Percentiles rank a stretch among this genome's conserved stretches.
Conservation (phyloP, 2,797 vertebrate species). For the Lagodon rhomboides region DNA sequence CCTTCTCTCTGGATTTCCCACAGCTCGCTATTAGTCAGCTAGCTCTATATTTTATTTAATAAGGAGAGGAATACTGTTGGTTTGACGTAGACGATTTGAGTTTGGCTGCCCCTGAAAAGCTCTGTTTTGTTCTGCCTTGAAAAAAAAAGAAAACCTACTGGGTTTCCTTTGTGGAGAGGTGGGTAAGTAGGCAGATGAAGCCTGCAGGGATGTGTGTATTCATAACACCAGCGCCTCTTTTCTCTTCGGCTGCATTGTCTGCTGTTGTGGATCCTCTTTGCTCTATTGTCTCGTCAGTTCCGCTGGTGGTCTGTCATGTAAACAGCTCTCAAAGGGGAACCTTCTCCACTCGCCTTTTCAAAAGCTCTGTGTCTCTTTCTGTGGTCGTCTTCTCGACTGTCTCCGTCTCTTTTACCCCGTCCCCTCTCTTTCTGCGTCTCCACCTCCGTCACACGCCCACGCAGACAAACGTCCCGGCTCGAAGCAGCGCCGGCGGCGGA, state of each 20-base stretch:
- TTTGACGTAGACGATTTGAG: constrained; percentile 11
- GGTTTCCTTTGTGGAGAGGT: constrained; percentile 50
- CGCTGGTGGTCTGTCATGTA: constrained; percentile 74
- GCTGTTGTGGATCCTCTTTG: constrained; percentile 65
- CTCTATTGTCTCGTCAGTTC: constrained; percentile 69
- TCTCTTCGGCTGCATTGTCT: constrained; percentile 55
- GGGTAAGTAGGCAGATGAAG: constrained; percentile 39
- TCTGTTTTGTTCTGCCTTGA: constrained; percentile 32
- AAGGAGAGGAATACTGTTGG: constrained; percentile 37
- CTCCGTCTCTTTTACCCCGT: constrained; percentile 4
- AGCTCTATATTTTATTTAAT: not conserved
- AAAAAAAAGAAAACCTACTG: constrained; percentile 46
- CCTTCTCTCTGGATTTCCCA: constrained; percentile 23
- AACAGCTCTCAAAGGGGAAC: constrained; percentile 64
- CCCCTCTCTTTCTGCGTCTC: constrained; percentile 24
- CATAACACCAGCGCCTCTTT: constrained; percentile 55
- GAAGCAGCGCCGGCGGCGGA: constrained; percentile 15
- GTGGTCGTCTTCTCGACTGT: constrained; percentile 38
- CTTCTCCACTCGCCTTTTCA: constrained; percentile 58
- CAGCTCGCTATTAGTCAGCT: constrained; percentile 20
- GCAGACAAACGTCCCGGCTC: constrained; percentile 25
- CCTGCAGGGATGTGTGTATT: constrained; percentile 63
- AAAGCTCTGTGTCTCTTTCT: constrained; percentile 43
- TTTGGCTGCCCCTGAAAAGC: constrained; percentile 12
- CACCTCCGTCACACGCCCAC: constrained; percentile 32